A percentile compares a stretch with the other conserved stretches of the same genome.
Evolutionary conservation across 2,113 vertebrate species (phyloP).

Genomic region (Panthera uncia): DNA sequence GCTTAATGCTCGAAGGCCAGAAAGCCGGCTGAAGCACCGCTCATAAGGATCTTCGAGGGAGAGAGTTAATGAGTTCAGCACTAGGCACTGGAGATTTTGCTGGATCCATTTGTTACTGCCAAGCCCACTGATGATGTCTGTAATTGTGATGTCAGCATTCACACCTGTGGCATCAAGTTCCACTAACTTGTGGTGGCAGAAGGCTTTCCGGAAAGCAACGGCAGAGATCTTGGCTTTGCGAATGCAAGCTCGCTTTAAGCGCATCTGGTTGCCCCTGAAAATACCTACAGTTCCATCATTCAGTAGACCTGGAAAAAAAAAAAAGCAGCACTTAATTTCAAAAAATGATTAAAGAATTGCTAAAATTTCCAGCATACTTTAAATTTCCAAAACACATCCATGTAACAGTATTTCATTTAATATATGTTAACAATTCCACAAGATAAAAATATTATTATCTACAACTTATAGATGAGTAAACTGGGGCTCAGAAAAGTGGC

Average conservation of each 20-base stretch:
- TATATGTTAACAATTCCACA: not conserved
- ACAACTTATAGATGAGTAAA: not conserved
- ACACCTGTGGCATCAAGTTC: constrained; percentile 96
- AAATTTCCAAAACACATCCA: not conserved
- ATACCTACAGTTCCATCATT: constrained; percentile 97
- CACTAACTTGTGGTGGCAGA: constrained; percentile 95
- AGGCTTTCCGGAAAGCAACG: constrained; percentile 95
- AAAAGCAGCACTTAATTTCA: constrained; percentile 66
- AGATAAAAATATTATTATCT: constrained; percentile 8
- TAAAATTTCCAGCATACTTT: constrained; percentile 40
- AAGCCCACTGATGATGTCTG: constrained; percentile 96
- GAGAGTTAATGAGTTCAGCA: constrained; percentile 96
- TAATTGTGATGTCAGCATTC: constrained; percentile 97
- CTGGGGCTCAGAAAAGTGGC: not conserved
- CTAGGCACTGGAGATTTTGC: constrained; percentile 95
- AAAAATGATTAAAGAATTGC: constrained; percentile 1
- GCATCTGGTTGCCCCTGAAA: constrained; percentile 94
- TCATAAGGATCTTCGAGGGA: constrained; percentile 94
- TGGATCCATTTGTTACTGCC: constrained; percentile 94
- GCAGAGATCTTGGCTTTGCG: constrained; percentile 97
- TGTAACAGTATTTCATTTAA: constrained; percentile 14
- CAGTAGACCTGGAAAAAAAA: constrained; percentile 89
- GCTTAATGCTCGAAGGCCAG: constrained; percentile 93
- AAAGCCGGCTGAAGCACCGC: constrained; percentile 92
- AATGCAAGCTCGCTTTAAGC: constrained; percentile 95